A percentile compares a stretch with the other conserved stretches of the same genome.
phyloP scores from a whole-genome alignment of 1,140 invertebrate genomes.

The Solen grandis region DNA sequence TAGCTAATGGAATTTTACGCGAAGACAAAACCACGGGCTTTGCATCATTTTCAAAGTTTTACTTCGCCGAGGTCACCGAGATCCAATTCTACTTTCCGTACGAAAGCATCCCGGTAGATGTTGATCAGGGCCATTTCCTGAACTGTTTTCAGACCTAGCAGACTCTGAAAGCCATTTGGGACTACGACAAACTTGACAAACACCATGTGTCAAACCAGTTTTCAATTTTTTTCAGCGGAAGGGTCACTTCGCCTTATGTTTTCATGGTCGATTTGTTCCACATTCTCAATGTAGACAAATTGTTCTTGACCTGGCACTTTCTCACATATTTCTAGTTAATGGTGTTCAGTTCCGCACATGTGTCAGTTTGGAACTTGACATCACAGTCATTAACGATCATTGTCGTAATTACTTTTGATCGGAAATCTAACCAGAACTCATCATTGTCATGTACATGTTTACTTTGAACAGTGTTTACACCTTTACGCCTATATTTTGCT shows the following conservation, averaged over 20 bases:
- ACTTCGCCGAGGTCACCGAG: slow-evolving; percentile 15
- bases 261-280: slow-evolving; percentile 8
- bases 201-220: too few relatives aligned
- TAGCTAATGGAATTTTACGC: slow-evolving; percentile 11
- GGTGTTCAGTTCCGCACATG: too few relatives aligned
- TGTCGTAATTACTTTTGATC: too few relatives aligned
- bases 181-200: slow-evolving; percentile 17
- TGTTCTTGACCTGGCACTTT: too few relatives aligned
- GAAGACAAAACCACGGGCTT: not conserved
- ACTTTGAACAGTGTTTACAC: not conserved
- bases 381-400: too few relatives aligned
- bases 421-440: not conserved
- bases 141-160: too few relatives aligned
- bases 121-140: slow-evolving; percentile 2
- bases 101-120: not conserved
- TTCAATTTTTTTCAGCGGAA: not conserved
- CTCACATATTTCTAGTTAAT: too few relatives aligned
- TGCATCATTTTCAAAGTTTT: not conserved
- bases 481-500: not conserved
- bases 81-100: slow-evolving; percentile 7
- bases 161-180: slow-evolving; percentile 16
- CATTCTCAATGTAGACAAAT: not conserved
- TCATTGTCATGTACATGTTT: not conserved
- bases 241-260: not conserved
- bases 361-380: too few relatives aligned